Evolutionary conservation across 2,797 vertebrate genomes (phyloP), one percentile per base, ranked within the genome.

Genomic region (Pangasius macronema): DNA sequence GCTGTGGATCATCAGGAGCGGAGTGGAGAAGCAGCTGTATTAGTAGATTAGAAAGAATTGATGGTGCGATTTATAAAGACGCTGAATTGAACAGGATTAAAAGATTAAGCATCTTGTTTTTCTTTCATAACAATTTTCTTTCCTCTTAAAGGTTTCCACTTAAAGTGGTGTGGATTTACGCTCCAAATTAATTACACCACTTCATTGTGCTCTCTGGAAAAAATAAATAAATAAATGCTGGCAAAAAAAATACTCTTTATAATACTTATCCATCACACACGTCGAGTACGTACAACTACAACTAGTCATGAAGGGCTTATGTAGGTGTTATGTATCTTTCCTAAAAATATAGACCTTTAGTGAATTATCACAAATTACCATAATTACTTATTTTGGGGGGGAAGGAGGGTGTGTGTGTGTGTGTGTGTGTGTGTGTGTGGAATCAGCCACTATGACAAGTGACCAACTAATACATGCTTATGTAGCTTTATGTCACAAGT

Each of bases 31-130:
- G 7, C 39, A n/a, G 81, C 61, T 49, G 42, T 33, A 67, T 5
- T 1, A 51, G 61, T 51, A 67, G 81, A 83, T 83, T 67, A 67
- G 13, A 67, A 65, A 11, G 9, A 68, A 51, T 0, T 13, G 63
- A 67, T 68, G 61, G 8, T 24, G 81, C 2, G 5, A 67, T 67
- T 67, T 83, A 67, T 68, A 83, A 83, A 83, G 82, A 11, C 20
- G 46, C 81, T 51, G 81, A 68, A 68, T 83, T 83, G 24, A 83
- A 83, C 82, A 68, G 82, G 63, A 83, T 83, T 83, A 83, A 83
- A 83, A 11, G 63, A 83, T 83, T 83, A 83, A 83, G 46, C 63
- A 24, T 33, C 82, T 53, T 68, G 82, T 30, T 51, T 83, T 67
- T 82, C 42, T 53, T 57, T 68, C 30, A 61, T 61, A 42, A 61